phyloP scores from a whole-genome alignment of 2,113 vertebrate species.

The Vireo altiloquus region DNA sequence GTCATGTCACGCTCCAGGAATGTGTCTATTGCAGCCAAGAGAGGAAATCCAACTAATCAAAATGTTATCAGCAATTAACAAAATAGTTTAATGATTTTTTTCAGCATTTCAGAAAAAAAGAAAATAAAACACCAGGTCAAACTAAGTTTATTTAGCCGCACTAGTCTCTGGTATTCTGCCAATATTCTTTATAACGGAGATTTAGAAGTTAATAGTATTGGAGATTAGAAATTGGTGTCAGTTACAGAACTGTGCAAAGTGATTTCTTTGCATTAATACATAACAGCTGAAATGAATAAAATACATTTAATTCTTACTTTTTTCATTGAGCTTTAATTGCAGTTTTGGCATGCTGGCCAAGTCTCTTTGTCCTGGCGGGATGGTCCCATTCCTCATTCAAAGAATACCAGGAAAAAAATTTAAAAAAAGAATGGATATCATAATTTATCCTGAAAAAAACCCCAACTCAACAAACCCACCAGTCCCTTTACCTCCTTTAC shows the following conservation, averaged over 20 bases:
- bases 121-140: constrained; percentile 49
- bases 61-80: constrained; percentile 73
- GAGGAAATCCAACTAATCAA: constrained; percentile 64
- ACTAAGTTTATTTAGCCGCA: constrained; percentile 63
- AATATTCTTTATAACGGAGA: constrained; percentile 57
- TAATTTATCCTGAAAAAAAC: neutral
- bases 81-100: constrained; percentile 61
- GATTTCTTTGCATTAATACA: constrained; percentile 68
- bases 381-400: neutral
- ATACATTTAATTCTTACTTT: constrained; percentile 34
- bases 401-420: neutral
- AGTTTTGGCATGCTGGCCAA: constrained; percentile 17
- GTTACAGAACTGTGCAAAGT: constrained; percentile 67
- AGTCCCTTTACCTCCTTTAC: neutral
- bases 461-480: neutral
- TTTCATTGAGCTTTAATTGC: constrained; percentile 49
- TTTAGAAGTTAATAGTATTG: constrained; percentile 70
- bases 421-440: neutral
- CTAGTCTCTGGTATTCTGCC: constrained; percentile 58
- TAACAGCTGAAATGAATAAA: constrained; percentile 74
- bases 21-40: constrained; percentile 56
- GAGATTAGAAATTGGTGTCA: constrained; percentile 71
- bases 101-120: constrained; percentile 49
- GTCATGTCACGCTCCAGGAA: constrained; percentile 65
- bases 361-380: neutral